Conservation (phyloP, 2,888 invertebrate genomes). For the Polietes domitor region DNA sequence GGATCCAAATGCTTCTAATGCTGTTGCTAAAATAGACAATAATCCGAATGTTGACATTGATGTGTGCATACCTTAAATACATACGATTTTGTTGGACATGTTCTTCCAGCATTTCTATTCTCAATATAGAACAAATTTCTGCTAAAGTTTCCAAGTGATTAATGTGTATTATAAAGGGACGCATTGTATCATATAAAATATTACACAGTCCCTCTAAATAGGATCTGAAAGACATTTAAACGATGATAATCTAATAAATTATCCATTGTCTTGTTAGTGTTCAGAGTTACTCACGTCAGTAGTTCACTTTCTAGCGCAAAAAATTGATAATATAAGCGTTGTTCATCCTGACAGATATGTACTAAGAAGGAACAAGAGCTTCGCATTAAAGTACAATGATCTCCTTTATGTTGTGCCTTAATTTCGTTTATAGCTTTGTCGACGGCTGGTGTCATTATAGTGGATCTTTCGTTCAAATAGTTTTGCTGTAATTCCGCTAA, state of each 20-base stretch:
- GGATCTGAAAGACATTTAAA: conserved; percentile 81
- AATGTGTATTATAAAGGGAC: conserved; percentile 97
- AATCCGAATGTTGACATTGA: not conserved
- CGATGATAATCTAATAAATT: not conserved
- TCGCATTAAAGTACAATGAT: conserved; percentile 92
- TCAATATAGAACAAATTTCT: conserved; percentile 96
- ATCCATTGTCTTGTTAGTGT: too few relatives aligned
- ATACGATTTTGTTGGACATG: conserved; percentile 92
- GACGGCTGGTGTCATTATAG: conserved; percentile 87
- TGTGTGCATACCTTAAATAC: conserved; percentile 70
- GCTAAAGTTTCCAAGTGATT: conserved; percentile 98
- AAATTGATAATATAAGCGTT: conserved; percentile 94
- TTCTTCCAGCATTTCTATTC: conserved; percentile 95
- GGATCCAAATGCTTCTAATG: conserved; percentile 88
- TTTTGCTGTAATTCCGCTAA: conserved; percentile 91
- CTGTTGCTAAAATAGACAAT: conserved; percentile 82
- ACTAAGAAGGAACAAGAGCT: conserved; percentile 94
- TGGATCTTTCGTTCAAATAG: conserved; percentile 88
- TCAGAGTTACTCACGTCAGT: conserved; percentile 83
- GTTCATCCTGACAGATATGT: conserved; percentile 97
- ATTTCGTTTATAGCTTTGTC: conserved; percentile 86
- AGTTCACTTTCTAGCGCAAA: conserved; percentile 87
- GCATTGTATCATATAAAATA: conserved; percentile 93
- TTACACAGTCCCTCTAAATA: conserved; percentile 93
- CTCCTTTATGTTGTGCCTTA: conserved; percentile 84